Percentiles rank a stretch among this genome's conserved stretches.
Conservation (phyloP, 2,113 vertebrate genomes). For the Pygoscelis adeliae region DNA sequence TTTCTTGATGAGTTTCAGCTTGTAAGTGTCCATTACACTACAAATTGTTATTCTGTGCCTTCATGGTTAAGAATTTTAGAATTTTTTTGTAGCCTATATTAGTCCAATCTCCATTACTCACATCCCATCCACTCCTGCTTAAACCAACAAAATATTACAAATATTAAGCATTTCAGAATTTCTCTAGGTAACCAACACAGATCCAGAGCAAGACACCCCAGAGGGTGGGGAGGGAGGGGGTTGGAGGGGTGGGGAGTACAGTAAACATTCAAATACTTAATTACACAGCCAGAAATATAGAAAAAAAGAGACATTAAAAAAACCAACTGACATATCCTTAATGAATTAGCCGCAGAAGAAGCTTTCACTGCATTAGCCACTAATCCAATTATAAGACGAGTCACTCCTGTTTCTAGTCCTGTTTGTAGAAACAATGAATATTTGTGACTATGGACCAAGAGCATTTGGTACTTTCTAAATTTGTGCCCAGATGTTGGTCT, state of each 20-base stretch:
- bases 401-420: background rate
- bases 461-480: background rate
- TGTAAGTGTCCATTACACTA: background rate
- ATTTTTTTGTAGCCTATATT: background rate
- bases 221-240: background rate
- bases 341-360: background rate
- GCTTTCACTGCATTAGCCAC: background rate
- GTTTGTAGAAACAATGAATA: background rate
- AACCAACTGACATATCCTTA: background rate
- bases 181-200: background rate
- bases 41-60: background rate
- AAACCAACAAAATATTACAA: background rate
- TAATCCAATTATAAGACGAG: background rate
- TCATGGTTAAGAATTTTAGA: background rate
- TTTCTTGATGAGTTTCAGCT: background rate
- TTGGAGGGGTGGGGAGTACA: background rate
- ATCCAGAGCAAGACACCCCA: background rate
- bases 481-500: background rate
- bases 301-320: background rate
- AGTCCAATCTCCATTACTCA: background rate
- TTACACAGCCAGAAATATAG: background rate
- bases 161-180: background rate
- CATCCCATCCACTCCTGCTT: background rate
- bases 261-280: background rate
- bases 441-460: background rate